Evolutionary conservation across 2,797 vertebrate genomes (phyloP), one percentile per base, ranked within the genome.

Genomic region (Sparus aurata): DNA sequence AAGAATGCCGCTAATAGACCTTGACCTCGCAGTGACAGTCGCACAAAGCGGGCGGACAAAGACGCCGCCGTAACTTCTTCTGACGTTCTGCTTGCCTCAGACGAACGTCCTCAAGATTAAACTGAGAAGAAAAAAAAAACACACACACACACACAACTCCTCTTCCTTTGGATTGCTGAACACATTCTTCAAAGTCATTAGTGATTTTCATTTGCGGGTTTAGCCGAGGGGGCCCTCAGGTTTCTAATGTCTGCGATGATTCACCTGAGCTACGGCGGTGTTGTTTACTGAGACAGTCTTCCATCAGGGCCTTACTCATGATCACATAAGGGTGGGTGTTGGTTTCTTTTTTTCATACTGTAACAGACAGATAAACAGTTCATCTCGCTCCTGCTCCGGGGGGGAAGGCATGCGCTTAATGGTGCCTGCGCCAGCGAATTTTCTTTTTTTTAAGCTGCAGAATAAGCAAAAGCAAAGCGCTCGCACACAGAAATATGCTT

Each of bases 1-100:
- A 91, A 92, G 87, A 83, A 83, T 8, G 70, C 50, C 1, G 75
- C 83, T 87, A 90, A 91, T 89, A 88, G 90, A 92, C 74, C 81
- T 89, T 89, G 87, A 91, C 84, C 88, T 89, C 74, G 16, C 27
- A 77, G 79, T 86, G 86, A 84, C 85, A 85, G 83, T 88, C 64
- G 2, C 81, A 89, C 87, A 87, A 89, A 83, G 82, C 66, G 34
- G 66, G 55, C 57, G 13, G 54, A 87, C 85, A 89, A 87, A 89
- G 79, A 68, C 70, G 60, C 27, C 34, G 16, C 50, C 64, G 23
- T 69, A 69, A 81, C 69, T 71, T 84, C 73, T 66, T 69, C 22
- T 55, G 77, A 77, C 57, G 6, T 72, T 18, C 34, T 16, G 2
- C 73, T 8, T 8, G 55, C 34, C 70, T 77, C 53, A 20, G 66